Evolutionary conservation across 1,140 invertebrate species (phyloP), one percentile per base, ranked within the genome.

Genomic region (Apis laboriosa): DNA sequence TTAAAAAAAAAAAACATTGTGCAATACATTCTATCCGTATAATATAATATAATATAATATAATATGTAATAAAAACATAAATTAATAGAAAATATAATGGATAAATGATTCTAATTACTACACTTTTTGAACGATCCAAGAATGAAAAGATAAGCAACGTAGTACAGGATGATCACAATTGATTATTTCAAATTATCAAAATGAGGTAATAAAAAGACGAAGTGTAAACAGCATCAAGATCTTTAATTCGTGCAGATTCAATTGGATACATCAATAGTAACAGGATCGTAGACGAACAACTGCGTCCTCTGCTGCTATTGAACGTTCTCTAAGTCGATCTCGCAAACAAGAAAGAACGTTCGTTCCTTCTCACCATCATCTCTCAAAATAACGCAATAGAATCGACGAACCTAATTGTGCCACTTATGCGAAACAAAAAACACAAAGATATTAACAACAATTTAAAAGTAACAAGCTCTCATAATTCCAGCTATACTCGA

Each of bases 171-270:
- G 28, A 4, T 21, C 9, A 71, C 43, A 24, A 15, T 34, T 17
- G 63, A 9, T 34, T 60, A n/a, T n/a, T 11, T 24, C 13, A 15
- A 60, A 51, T 24, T 15, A 61, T 63, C 15, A 49, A 49, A 75
- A 51, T 49, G 15, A 13, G 74, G 74, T 66, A 64, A 64, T 34
- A 67, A 56, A 24, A 56, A 67, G 51, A 77, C 51, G 11, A 56
- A 67, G 55, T 21, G 75, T 34, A 19, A 24, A 53, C 24, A 53
- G 51, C 74, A 12, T 19, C 13, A 51, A 55, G 61, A 53, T 34
- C 63, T 77, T 77, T 77, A 64, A 66, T 67, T 77, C 63, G 24
- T 43, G 75, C 55, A 55, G 61, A 67, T 64, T 77, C 61, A 13
- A 17, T 55, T 56, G 15, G 13, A 11, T 66, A 66, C 75, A 76